Conservation (phyloP, 2,888 invertebrate genomes). For the Leptarthrus brevirostris region DNA sequence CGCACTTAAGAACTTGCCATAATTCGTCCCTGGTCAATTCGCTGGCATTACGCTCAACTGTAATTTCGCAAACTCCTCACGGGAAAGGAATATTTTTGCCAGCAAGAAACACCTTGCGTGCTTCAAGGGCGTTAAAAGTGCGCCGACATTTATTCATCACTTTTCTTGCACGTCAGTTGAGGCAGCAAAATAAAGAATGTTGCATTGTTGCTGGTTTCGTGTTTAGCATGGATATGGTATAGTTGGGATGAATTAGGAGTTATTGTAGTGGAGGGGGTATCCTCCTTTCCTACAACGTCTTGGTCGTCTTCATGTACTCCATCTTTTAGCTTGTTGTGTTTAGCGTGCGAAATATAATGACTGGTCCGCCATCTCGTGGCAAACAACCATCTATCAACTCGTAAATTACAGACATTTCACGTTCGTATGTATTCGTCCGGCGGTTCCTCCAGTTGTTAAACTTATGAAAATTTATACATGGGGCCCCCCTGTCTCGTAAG, state of each 20-base stretch:
- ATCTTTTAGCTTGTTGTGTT: slow-evolving; percentile 25
- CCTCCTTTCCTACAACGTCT: not conserved
- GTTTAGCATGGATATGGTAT: no score
- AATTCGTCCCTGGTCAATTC: slow-evolving; percentile 34
- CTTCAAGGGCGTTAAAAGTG: slow-evolving; percentile 50
- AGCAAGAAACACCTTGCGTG: slow-evolving; percentile 49
- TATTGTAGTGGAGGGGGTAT: no score
- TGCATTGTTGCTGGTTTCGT: slow-evolving; percentile 15
- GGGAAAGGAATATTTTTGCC: not conserved
- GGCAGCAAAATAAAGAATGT: not conserved
- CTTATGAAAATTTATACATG: slow-evolving; percentile 50
- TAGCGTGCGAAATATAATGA: slow-evolving; percentile 52
- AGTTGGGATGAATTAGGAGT: no score
- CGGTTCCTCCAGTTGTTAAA: slow-evolving; percentile 31
- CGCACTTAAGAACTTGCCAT: slow-evolving; percentile 22
- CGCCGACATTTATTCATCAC: slow-evolving; percentile 52
- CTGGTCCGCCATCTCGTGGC: slow-evolving; percentile 52
- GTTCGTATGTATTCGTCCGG: slow-evolving; percentile 22
- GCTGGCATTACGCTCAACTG: not conserved
- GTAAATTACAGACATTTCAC: slow-evolving; percentile 50
- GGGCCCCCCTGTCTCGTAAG: slow-evolving; percentile 55
- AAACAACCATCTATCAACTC: slow-evolving; percentile 51
- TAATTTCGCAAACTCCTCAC: slow-evolving; percentile 3
- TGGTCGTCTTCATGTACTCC: no score
- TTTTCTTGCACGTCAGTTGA: slow-evolving; percentile 48